These are phyloP conservation scores for Drosophila macrospina DNA, from an alignment of 2,888 invertebrate species.

Conservation along the genomic window DNA sequence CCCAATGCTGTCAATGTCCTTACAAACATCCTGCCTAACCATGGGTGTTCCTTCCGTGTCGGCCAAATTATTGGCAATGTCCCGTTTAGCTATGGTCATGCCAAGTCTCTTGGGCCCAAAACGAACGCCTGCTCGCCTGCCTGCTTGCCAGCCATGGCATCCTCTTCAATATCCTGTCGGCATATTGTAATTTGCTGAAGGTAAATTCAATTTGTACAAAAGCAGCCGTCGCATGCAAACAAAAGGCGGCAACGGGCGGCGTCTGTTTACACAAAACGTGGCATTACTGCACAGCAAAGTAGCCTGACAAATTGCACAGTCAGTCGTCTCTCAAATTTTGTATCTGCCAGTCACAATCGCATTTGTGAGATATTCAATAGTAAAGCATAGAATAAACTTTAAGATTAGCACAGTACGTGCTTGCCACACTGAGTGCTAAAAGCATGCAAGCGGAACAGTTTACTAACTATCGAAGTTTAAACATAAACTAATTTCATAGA, in stretches of 20 bases:
- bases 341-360: slow-evolving; percentile 24
- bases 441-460: slow-evolving; percentile 9
- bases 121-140: too few species aligned
- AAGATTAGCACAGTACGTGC: slow-evolving; percentile 37
- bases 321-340: slow-evolving; percentile 5
- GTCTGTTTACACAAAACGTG: slow-evolving; percentile 50
- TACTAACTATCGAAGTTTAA: not conserved
- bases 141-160: slow-evolving; percentile 37
- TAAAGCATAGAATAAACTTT: not conserved
- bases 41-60: slow-evolving; percentile 36
- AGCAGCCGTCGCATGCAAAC: slow-evolving; percentile 16
- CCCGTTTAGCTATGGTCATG: slow-evolving; percentile 54
- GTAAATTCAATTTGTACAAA: slow-evolving; percentile 49
- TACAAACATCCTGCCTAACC: slow-evolving; percentile 54
- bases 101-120: slow-evolving; percentile 26
- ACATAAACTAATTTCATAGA: not conserved
- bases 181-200: slow-evolving; percentile 48
- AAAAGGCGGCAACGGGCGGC: slow-evolving; percentile 33
- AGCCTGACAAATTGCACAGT: slow-evolving; percentile 40
- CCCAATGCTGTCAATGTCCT: slow-evolving; percentile 54
- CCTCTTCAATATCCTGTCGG: slow-evolving; percentile 26
- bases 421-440: slow-evolving; percentile 1
- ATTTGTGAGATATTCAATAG: not conserved
- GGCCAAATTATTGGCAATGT: slow-evolving; percentile 43
- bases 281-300: slow-evolving; percentile 35